Evolutionary conservation across 2,888 invertebrate genomes (phyloP).

Genomic region (Imbricaverruca yamaguchii): DNA sequence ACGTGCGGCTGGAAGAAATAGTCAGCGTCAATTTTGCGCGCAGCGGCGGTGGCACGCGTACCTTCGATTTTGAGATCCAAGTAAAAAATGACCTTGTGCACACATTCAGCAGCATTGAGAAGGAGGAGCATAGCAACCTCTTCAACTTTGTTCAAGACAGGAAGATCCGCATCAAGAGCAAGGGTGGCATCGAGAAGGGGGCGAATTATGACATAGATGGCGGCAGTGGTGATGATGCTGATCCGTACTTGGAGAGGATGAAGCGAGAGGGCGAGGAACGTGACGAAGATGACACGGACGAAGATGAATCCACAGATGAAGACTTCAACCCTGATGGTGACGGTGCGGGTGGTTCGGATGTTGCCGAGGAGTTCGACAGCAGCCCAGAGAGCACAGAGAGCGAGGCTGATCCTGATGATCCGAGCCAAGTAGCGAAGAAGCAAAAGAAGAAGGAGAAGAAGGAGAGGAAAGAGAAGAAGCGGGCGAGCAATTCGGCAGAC

Average conservation of each 20-base stretch:
- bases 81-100: conserved; percentile 77
- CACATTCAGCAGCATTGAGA: conserved; percentile 96
- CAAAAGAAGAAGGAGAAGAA: conserved; percentile 45
- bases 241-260: conserved; percentile 88
- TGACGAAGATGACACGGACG: conserved; percentile 56
- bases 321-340: conserved; percentile 77
- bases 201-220: conserved; percentile 64
- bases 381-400: conserved; percentile 47
- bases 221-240: conserved; percentile 77
- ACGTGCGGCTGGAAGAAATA: conserved; percentile 95
- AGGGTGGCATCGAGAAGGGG: conserved; percentile 62
- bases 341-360: conserved; percentile 66
- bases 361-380: conserved; percentile 70
- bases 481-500: conserved; percentile 46
- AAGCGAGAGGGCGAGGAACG: conserved; percentile 91
- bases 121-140: conserved; percentile 93
- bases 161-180: conserved; percentile 89
- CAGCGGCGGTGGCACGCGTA: conserved; percentile 75
- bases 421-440: conserved; percentile 48
- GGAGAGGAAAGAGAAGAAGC: conserved; percentile 48
- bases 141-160: conserved; percentile 91
- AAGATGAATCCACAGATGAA: conserved; percentile 76
- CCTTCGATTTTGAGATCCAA: conserved; percentile 80
- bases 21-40: conserved; percentile 89
- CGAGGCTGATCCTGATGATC: conserved; percentile 39